A percentile compares a stretch with the other conserved stretches of the same genome.
phyloP scores from a whole-genome alignment of 2,113 vertebrate species.

The Apeltes quadracus region DNA sequence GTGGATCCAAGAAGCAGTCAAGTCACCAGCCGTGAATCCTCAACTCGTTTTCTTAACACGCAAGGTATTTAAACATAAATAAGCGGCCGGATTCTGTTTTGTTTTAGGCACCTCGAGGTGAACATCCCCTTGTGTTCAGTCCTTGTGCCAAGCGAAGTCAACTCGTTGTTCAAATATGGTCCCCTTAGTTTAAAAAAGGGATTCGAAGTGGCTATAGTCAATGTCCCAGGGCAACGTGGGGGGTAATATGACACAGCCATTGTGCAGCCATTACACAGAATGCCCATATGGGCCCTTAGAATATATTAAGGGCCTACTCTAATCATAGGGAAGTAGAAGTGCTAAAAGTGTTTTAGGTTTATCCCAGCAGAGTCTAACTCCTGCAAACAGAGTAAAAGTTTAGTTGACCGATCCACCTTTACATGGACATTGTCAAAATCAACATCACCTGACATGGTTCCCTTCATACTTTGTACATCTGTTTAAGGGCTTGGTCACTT shows the following conservation, averaged over 20 bases:
- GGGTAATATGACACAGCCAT: too few relatives aligned
- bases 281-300: too few relatives aligned
- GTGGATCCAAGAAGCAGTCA: background rate
- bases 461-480: background rate
- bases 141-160: too few relatives aligned
- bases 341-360: background rate
- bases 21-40: background rate
- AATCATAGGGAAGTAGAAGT: too few relatives aligned
- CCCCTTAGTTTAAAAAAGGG: background rate
- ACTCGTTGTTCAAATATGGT: background rate
- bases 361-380: conserved; percentile 56
- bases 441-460: too few relatives aligned
- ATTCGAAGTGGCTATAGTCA: background rate
- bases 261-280: too few relatives aligned
- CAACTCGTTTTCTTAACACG: background rate
- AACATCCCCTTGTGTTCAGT: background rate
- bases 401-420: too few relatives aligned
- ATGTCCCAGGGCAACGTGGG: too few relatives aligned
- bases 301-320: too few relatives aligned
- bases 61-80: background rate
- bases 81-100: background rate
- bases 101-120: background rate
- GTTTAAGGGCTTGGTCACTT: too few relatives aligned
- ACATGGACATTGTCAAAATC: too few relatives aligned
- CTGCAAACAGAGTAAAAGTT: conserved; percentile 17